Conservation (phyloP, 2,797 vertebrate genomes). For the Rhinichthys osculus region DNA sequence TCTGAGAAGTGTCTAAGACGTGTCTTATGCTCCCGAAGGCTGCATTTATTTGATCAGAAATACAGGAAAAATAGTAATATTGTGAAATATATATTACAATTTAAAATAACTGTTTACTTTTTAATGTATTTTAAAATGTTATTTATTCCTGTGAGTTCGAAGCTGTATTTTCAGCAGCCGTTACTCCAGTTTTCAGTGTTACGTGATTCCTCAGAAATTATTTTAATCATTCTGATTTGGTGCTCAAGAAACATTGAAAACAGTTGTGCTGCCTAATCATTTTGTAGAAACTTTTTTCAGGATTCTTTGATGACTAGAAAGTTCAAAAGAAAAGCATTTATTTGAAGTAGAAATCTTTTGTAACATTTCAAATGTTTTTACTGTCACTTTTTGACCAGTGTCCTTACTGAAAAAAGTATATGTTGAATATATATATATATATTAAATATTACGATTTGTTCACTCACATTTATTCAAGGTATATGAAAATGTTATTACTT, state of each 20-base stretch:
- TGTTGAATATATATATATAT: not conserved
- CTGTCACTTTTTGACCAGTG: not conserved
- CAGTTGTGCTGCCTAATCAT: not conserved
- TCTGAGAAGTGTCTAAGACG: too few species aligned
- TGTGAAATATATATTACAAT: not conserved
- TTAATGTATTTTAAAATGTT: not conserved
- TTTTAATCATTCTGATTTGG: not conserved
- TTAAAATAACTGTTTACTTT: not conserved
- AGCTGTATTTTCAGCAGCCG: not conserved
- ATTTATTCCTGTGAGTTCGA: not conserved
- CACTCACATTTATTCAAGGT: not conserved
- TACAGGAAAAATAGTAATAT: not conserved
- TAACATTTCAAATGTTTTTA: not conserved
- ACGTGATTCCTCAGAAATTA: not conserved
- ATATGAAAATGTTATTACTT: not conserved
- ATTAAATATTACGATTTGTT: not conserved
- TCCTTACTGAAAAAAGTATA: not conserved
- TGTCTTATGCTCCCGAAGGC: not conserved
- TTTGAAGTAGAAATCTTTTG: too few species aligned
- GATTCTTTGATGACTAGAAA: not conserved
- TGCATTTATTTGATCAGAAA: not conserved
- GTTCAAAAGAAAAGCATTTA: too few species aligned
- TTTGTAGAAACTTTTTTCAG: not conserved
- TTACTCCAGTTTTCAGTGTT: not conserved
- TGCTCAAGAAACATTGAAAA: not conserved